Evolutionary conservation across 2,113 vertebrate genomes (phyloP).

Genomic region (Peucedramus taeniatus): DNA sequence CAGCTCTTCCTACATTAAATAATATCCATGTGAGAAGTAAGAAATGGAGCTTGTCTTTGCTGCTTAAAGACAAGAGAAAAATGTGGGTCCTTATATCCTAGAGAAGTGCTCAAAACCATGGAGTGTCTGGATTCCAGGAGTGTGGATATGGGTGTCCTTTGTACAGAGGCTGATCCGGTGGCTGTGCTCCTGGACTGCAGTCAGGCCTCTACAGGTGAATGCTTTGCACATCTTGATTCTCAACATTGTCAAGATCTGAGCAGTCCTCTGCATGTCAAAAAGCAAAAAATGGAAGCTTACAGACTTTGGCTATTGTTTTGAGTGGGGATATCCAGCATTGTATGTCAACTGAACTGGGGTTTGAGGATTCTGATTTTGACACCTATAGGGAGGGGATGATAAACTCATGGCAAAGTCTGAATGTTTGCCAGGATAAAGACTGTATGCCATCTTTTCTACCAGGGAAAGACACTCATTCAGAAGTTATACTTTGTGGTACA

Average conservation of each 20-base stretch:
- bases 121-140: not conserved
- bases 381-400: accelerated
- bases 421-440: not conserved
- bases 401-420: not conserved
- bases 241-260: not conserved
- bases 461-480: not conserved
- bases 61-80: not conserved
- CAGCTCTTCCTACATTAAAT: not conserved
- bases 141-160: not conserved
- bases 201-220: not conserved
- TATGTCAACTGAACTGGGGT: not conserved
- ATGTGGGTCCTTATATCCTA: not conserved
- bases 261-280: not conserved
- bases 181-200: not conserved
- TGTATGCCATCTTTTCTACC: not conserved
- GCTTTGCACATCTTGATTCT: not conserved
- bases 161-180: not conserved
- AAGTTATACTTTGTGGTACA: not conserved
- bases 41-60: not conserved
- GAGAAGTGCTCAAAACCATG: not conserved
- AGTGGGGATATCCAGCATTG: not conserved
- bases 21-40: not conserved
- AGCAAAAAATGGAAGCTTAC: not conserved
- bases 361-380: not conserved
- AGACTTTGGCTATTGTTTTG: not conserved